These are phyloP conservation scores for Piprites chloris DNA, from an alignment of 2,113 vertebrate species.

Conservation along the genomic window DNA sequence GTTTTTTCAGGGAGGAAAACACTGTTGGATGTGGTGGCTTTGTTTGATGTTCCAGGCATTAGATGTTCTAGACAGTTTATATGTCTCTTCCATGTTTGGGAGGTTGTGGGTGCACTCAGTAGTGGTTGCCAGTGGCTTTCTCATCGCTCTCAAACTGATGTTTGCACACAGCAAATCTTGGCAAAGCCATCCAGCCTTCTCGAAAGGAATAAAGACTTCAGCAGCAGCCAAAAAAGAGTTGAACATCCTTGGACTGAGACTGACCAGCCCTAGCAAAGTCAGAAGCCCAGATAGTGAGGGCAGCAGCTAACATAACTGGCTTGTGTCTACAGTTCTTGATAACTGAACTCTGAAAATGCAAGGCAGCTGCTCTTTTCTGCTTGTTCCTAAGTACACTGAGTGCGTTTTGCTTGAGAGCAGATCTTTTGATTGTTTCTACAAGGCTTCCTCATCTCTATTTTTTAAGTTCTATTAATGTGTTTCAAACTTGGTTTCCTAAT, in stretches of 20 bases:
- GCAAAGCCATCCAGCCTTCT: background rate
- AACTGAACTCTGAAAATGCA: background rate
- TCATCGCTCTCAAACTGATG: background rate
- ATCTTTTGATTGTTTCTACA: background rate
- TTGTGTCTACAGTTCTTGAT: rapidly evolving
- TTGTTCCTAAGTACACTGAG: background rate
- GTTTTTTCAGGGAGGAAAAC: background rate
- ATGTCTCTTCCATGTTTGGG: background rate
- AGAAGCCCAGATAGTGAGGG: background rate
- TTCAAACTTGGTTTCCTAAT: background rate
- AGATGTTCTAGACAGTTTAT: background rate
- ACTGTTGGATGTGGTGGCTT: background rate
- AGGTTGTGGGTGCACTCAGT: background rate
- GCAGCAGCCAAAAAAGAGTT: background rate
- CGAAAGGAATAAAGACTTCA: background rate
- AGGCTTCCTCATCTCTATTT: background rate
- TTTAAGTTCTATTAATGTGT: background rate
- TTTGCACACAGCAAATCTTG: background rate
- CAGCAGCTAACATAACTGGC: background rate
- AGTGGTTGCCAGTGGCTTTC: background rate
- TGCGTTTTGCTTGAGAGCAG: background rate
- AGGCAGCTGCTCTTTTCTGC: background rate
- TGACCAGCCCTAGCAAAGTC: background rate
- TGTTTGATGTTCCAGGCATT: background rate
- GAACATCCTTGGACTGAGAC: background rate